Evolutionary conservation across 2,888 invertebrate genomes (phyloP).

Genomic region (Patella depressa): DNA sequence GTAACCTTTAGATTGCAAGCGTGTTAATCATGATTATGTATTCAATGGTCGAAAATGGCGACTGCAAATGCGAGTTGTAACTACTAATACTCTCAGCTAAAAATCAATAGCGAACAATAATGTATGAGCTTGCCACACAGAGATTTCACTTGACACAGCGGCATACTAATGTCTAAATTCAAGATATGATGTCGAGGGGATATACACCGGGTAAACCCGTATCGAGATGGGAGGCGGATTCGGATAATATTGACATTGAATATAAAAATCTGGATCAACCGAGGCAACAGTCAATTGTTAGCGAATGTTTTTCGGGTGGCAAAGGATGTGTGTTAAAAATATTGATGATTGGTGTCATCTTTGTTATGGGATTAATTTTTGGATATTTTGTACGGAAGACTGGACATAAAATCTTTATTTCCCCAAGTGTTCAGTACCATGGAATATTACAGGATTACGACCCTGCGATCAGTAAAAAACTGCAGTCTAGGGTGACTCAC

Average conservation of each 20-base stretch:
- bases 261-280: conserved; percentile 61
- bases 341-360: conserved; percentile 49
- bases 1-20: too few relatives aligned
- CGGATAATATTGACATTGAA: conserved; percentile 65
- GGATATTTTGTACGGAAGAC: conserved; percentile 55
- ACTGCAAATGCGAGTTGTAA: conserved; percentile 9
- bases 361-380: conserved; percentile 56
- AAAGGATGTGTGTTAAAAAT: conserved; percentile 55
- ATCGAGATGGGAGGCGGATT: conserved; percentile 63
- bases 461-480: conserved; percentile 44
- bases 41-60: conserved; percentile 9
- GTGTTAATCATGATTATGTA: too few relatives aligned
- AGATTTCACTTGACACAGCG: not conserved
- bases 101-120: conserved; percentile 5
- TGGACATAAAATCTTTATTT: conserved; percentile 40
- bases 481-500: conserved; percentile 54
- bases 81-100: conserved; percentile 4
- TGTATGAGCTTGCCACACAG: not conserved
- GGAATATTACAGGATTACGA: conserved; percentile 54
- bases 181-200: conserved; percentile 55
- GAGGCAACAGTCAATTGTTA: conserved; percentile 37
- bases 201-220: conserved; percentile 64
- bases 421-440: conserved; percentile 9
- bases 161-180: not conserved
- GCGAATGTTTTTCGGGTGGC: conserved; percentile 47